Base-by-base conservation (phyloP, 37 sponge, comb jelly and placozoan genomes). In the Halichondria panicea region DNA sequence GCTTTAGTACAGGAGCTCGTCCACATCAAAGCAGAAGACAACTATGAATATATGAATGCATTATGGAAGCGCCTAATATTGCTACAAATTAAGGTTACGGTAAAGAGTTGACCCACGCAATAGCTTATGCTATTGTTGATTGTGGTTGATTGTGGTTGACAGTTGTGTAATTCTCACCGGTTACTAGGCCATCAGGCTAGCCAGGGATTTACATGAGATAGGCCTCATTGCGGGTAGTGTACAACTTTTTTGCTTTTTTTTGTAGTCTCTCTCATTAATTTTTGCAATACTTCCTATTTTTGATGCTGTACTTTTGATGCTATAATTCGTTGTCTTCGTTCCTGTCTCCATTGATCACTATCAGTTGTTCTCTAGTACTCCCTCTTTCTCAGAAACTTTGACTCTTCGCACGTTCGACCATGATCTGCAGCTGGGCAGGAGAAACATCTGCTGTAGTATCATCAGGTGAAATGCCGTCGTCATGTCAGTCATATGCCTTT, bases 241-340 rank as follows among this genome's bases (percentile, higher is more conserved):
- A 72, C 35, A 72, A 72, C 67, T 22, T 69, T 69, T 15, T 22
- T 69, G 1, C 59, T 42, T 43, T 40, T 70, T 53, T 53, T 63
- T 50, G 83, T 82, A 6, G 57, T 73, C 25, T 36, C 32, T 55
- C 75, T 55, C 63, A 34, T 43, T 11, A n/a, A 42, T 60, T 21
- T 54, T 73, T 0, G 83, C 75, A 0, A 82, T 8, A 22, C 22
- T 35, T 30, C 66, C 78, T n/a, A 43, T n/a, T n/a, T n/a, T n/a
- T n/a, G n/a, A n/a, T n/a, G n/a, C n/a, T n/a, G n/a, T n/a, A n/a
- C n/a, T n/a, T n/a, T n/a, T n/a, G n/a, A n/a, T n/a, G n/a, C 53
- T 22, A 11, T 77, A 4, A 77, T 5, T 53, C 78, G 52, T 66
- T 76, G 60, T 27, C 65, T 59, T 28, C 78, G 44, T 35, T 77